These are phyloP conservation scores for Hemibagrus guttatus DNA, from an alignment of 2,797 vertebrate species.

Conservation along the genomic window DNA sequence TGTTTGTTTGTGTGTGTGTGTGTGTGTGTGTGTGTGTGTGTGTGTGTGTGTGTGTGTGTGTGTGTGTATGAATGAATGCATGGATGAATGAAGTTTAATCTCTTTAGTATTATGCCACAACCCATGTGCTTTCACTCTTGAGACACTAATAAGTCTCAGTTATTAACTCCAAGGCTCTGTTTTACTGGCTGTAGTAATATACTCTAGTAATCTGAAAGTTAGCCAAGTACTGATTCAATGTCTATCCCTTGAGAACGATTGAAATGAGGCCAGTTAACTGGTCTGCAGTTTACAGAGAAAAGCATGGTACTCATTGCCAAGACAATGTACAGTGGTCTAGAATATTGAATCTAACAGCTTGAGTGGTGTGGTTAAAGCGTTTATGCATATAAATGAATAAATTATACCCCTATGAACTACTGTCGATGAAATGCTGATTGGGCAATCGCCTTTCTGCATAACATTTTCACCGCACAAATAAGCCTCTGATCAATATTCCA, in stretches of 20 bases:
- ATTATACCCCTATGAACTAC: conserved; percentile 21
- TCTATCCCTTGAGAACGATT: conserved; percentile 22
- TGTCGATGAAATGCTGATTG: conserved; percentile 26
- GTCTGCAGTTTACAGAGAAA: conserved; percentile 1
- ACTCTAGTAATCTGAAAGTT: conserved; percentile 4
- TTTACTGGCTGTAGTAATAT: conserved; percentile 8
- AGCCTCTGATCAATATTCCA: conserved; percentile 22
- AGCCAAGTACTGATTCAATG: conserved; percentile 15
- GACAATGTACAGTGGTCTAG: background rate
- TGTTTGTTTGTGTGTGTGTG: too few relatives aligned
- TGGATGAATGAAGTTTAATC: background rate
- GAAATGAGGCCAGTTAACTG: conserved; percentile 24
- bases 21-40: background rate
- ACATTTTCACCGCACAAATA: conserved; percentile 22
- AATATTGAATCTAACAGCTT: conserved; percentile 5
- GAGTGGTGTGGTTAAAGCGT: background rate
- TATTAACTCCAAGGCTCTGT: conserved; percentile 1
- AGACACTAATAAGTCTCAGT: background rate
- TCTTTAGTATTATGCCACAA: background rate
- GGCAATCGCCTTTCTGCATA: background rate
- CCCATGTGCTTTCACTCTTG: background rate
- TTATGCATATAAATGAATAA: conserved; percentile 30
- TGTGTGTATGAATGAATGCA: background rate
- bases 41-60: too few relatives aligned
- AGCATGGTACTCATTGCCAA: background rate